phyloP scores from a whole-genome alignment of 2,113 vertebrate species.

The Romanogobio albipinnatus region DNA sequence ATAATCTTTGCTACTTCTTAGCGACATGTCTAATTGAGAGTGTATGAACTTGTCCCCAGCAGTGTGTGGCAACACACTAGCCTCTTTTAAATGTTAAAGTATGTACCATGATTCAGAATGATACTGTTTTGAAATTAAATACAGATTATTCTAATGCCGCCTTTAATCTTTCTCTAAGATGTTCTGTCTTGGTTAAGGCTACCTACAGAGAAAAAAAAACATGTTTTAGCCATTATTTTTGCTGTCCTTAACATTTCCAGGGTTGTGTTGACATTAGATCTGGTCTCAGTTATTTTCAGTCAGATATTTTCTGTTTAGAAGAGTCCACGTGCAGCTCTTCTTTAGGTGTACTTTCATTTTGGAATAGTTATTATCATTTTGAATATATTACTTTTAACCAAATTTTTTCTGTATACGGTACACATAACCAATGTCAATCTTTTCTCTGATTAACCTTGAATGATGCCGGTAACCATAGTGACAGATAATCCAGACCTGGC shows the following conservation, averaged over 20 bases:
- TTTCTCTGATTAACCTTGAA: too few species aligned
- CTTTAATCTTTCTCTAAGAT: too few species aligned
- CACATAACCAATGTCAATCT: too few species aligned
- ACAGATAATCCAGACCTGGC: too few species aligned
- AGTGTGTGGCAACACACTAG: not conserved
- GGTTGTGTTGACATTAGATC: not conserved
- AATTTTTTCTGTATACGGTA: too few species aligned
- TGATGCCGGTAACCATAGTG: too few species aligned
- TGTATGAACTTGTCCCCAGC: not conserved
- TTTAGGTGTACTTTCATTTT: slow-evolving; percentile 3
- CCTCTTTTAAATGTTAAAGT: not conserved
- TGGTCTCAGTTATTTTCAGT: not conserved
- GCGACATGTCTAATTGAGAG: not conserved
- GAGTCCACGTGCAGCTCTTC: not conserved
- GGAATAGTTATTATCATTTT: not conserved
- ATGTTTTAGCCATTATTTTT: not conserved
- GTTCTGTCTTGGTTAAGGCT: not conserved
- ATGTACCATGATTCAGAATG: not conserved
- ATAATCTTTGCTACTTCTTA: slow-evolving; percentile 17
- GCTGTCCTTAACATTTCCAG: not conserved
- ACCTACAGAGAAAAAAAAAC: not conserved
- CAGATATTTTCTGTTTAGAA: not conserved
- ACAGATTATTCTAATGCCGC: not conserved
- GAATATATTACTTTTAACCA: not conserved
- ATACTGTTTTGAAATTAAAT: not conserved